These are phyloP conservation scores for Amazona guildingii DNA, from an alignment of 2,113 vertebrate genomes.

Conservation along the genomic window DNA sequence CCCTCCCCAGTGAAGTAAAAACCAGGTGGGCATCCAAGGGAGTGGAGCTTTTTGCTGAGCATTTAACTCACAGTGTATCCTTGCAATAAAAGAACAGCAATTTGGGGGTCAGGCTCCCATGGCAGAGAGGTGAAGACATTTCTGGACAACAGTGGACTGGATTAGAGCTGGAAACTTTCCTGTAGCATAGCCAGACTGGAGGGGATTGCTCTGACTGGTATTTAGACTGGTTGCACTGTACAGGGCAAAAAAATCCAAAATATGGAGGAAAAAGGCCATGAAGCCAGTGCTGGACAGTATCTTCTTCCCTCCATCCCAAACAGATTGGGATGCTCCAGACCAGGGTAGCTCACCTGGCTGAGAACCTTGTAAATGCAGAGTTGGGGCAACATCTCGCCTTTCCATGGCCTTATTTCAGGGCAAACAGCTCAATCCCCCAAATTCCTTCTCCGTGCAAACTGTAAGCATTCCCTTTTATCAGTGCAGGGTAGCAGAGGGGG, in stretches of 20 bases:
- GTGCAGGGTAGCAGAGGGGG: accelerated
- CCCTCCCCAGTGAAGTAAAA: constrained; percentile 19
- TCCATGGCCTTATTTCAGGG: not conserved
- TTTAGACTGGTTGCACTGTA: not conserved
- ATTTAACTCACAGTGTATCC: not conserved
- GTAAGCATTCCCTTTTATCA: accelerated
- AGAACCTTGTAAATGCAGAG: not conserved
- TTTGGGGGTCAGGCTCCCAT: not conserved
- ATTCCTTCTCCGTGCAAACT: not conserved
- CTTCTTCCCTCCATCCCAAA: not conserved
- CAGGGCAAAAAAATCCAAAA: not conserved
- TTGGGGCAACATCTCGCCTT: not conserved
- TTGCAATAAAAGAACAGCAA: not conserved
- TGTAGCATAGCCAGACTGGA: accelerated
- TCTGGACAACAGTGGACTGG: not conserved
- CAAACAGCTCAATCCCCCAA: not conserved
- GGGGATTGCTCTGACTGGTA: not conserved
- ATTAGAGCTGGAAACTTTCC: not conserved
- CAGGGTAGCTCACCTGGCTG: not conserved
- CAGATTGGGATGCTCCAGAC: not conserved
- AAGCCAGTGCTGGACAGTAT: not conserved
- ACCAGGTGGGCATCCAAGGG: constrained; percentile 13
- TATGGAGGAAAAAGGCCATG: not conserved
- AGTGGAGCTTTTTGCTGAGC: not conserved
- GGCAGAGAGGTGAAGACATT: not conserved